Percentiles rank a stretch among this genome's conserved stretches.
phyloP scores from a whole-genome alignment of 2,888 invertebrate genomes.

The Hyposoter dolosus region DNA sequence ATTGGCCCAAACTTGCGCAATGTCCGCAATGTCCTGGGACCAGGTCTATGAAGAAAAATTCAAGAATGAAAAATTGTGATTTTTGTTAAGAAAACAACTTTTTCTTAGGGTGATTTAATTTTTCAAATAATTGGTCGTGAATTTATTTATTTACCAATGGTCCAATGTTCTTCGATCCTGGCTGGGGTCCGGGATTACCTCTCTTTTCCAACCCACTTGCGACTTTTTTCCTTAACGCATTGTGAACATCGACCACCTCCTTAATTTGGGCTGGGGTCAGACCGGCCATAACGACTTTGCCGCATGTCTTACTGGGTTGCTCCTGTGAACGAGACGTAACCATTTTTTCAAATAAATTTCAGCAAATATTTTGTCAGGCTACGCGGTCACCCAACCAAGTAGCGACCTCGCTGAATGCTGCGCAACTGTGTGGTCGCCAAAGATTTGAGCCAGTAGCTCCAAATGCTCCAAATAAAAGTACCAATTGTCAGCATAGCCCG shows the following conservation, averaged over 20 bases:
- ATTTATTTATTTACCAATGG: slow-evolving; percentile 52
- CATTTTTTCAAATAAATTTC: neutral
- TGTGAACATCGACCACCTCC: slow-evolving; percentile 68
- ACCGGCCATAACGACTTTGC: neutral
- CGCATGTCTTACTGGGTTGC: neutral
- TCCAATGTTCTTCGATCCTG: slow-evolving; percentile 59
- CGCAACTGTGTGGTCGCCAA: no score
- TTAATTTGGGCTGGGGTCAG: slow-evolving; percentile 54
- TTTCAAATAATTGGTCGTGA: neutral
- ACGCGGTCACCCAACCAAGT: no score
- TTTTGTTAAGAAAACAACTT: neutral
- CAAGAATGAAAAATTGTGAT: neutral
- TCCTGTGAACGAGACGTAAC: neutral
- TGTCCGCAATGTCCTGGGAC: slow-evolving; percentile 79
- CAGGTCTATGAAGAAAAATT: slow-evolving; percentile 60
- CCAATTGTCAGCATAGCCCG: no score
- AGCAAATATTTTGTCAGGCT: no score
- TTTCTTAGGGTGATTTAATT: neutral
- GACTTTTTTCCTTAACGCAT: slow-evolving; percentile 64
- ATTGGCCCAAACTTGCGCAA: slow-evolving; percentile 83
- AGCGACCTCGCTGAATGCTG: no score
- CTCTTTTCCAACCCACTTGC: slow-evolving; percentile 68
- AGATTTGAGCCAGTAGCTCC: no score
- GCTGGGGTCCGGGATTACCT: slow-evolving; percentile 73
- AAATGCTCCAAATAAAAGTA: no score